A percentile compares a stretch with the other conserved stretches of the same genome.
Evolutionary conservation across 2,113 vertebrate species (phyloP).

Genomic region (Chiloscyllium plagiosum): DNA sequence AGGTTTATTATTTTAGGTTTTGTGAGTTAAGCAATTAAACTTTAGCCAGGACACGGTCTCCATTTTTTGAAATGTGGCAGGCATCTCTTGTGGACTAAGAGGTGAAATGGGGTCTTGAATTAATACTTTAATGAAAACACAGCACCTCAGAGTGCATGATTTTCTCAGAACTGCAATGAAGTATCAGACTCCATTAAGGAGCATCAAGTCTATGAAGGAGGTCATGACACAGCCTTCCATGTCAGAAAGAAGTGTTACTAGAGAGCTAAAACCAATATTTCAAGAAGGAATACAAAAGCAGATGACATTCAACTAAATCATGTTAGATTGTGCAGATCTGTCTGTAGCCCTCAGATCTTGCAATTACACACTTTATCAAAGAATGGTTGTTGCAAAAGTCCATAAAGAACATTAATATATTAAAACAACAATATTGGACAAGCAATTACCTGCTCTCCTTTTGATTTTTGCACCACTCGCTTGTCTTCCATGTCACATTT

Average conservation of each 20-base stretch:
- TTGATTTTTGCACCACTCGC: constrained; percentile 90
- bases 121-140: background rate
- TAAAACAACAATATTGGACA: background rate
- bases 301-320: background rate
- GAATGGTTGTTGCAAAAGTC: background rate
- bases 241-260: background rate
- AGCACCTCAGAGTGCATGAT: background rate
- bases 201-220: background rate
- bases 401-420: background rate
- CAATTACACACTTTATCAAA: background rate
- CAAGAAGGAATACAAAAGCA: background rate
- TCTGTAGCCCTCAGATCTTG: background rate
- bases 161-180: background rate
- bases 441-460: constrained; percentile 88
- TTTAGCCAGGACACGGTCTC: background rate
- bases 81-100: background rate
- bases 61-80: background rate
- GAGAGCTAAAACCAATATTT: background rate
- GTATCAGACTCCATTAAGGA: too few relatives aligned
- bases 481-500: constrained; percentile 99
- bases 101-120: background rate
- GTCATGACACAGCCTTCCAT: background rate
- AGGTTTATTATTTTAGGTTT: background rate
- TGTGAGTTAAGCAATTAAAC: background rate
- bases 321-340: background rate